Conservation (phyloP, 2,888 invertebrate species). For the Yponomeuta malinellus region DNA sequence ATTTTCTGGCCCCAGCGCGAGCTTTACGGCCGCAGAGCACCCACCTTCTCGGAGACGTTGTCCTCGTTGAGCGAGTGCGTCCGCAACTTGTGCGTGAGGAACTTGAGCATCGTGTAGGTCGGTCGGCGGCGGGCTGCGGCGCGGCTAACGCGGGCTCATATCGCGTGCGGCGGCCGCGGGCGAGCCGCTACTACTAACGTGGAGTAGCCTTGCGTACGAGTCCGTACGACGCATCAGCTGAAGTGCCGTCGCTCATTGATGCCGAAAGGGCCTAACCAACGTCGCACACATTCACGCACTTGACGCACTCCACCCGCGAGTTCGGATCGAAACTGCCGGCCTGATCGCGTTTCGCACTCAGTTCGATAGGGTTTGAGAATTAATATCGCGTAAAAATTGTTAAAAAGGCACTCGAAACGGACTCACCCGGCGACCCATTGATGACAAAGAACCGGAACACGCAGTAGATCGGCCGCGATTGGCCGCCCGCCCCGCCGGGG, state of each 20-base stretch:
- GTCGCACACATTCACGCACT: constrained; percentile 27
- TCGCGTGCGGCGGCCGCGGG: constrained; percentile 33
- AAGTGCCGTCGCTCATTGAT: constrained; percentile 64
- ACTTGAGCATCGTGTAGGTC: constrained; percentile 84
- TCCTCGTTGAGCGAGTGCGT: constrained; percentile 91
- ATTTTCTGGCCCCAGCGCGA: constrained; percentile 71
- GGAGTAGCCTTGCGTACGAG: constrained; percentile 52
- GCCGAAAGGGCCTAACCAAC: constrained; percentile 56
- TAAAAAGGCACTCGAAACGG: constrained; percentile 61
- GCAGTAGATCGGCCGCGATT: constrained; percentile 76
- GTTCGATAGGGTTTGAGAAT: not conserved
- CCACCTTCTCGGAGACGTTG: constrained; percentile 84
- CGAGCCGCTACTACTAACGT: constrained; percentile 66
- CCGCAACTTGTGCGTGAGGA: constrained; percentile 89
- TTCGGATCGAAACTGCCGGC: not conserved
- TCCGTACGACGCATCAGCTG: constrained; percentile 74
- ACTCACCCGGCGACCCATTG: constrained; percentile 81
- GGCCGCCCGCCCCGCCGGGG: constrained; percentile 69
- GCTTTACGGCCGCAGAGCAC: constrained; percentile 47
- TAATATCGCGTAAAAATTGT: constrained; percentile 50
- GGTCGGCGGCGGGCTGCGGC: constrained; percentile 25
- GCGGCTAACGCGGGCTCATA: not conserved
- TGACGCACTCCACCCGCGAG: not conserved
- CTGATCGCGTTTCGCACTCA: constrained; percentile 19
- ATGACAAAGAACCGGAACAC: constrained; percentile 82